Evolutionary conservation across 1,140 invertebrate genomes (phyloP).

Genomic region (Aphidius ervi): DNA sequence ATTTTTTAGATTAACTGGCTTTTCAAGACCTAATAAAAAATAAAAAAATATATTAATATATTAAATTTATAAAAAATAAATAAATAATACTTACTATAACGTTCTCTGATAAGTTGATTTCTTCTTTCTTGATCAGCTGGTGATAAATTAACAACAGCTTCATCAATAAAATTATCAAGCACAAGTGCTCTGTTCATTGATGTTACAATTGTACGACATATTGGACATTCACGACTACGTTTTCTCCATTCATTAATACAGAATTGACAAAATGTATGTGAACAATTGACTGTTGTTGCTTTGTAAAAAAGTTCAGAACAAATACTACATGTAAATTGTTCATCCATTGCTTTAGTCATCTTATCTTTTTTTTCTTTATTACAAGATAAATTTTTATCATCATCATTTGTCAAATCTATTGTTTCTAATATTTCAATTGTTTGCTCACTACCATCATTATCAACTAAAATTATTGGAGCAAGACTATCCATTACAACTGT

Average conservation of each 20-base stretch:
- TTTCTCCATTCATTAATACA: slow-evolving; percentile 72
- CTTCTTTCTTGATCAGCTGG: slow-evolving; percentile 51
- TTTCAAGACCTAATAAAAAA: too few species aligned
- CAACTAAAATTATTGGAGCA: slow-evolving; percentile 8
- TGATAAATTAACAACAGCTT: slow-evolving; percentile 59
- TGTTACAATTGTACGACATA: slow-evolving; percentile 58
- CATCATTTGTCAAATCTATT: slow-evolving; percentile 45
- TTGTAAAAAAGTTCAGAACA: slow-evolving; percentile 72
- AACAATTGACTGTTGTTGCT: slow-evolving; percentile 68
- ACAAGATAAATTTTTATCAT: slow-evolving; percentile 22
- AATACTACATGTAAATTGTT: slow-evolving; percentile 71
- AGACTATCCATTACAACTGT: slow-evolving; percentile 11
- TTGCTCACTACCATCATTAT: slow-evolving; percentile 26
- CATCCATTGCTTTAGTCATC: slow-evolving; percentile 64
- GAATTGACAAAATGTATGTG: slow-evolving; percentile 71
- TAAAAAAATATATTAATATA: too few species aligned
- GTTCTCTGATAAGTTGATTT: slow-evolving; percentile 48
- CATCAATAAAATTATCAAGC: slow-evolving; percentile 61
- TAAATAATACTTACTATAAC: slow-evolving; percentile 46
- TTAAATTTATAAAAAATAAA: too few species aligned
- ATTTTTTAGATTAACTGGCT: too few species aligned
- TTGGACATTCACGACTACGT: slow-evolving; percentile 68
- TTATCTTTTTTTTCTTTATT: slow-evolving; percentile 54
- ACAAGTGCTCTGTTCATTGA: slow-evolving; percentile 56
- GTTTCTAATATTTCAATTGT: slow-evolving; percentile 42